phyloP scores from a whole-genome alignment of 2,113 vertebrate species.

The Hydrochoerus hydrochaeris region DNA sequence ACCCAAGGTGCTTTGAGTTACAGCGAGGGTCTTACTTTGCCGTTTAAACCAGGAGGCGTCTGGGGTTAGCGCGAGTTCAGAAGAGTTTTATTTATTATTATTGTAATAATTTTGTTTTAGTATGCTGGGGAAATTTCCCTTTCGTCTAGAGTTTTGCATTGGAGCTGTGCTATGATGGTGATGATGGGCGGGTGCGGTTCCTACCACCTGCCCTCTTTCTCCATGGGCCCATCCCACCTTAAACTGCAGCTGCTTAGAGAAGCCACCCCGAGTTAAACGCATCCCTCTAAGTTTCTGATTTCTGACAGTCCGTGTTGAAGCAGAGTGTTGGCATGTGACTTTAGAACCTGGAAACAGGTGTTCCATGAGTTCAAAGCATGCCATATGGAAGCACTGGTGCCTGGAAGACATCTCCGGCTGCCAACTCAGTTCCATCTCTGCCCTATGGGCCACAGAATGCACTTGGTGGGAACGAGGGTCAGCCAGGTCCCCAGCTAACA shows the following conservation, averaged over 20 bases:
- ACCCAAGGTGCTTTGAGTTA: neutral
- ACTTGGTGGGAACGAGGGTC: rapidly evolving
- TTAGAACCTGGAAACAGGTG: slow-evolving; percentile 6
- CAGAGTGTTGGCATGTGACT: slow-evolving; percentile 18
- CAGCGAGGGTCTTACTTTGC: neutral
- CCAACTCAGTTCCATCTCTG: neutral
- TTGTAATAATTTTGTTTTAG: neutral
- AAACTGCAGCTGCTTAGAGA: neutral
- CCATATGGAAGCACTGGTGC: neutral
- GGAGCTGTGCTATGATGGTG: neutral
- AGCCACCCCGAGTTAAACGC: neutral
- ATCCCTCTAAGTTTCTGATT: slow-evolving; percentile 2
- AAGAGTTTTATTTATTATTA: neutral
- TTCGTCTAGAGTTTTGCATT: neutral
- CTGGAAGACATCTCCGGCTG: neutral
- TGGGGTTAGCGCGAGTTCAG: neutral
- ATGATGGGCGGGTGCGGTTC: neutral
- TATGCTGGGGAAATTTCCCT: neutral
- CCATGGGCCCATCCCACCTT: neutral
- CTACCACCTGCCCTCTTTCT: too few relatives aligned
- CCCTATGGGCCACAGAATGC: neutral
- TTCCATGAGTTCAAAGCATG: neutral
- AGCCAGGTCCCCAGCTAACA: neutral
- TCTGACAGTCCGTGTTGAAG: neutral
- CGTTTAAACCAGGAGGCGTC: neutral